Evolutionary conservation across 2,113 vertebrate species (phyloP), one percentile per base, ranked within the genome.

Genomic region (Neopipo cinnamomea): DNA sequence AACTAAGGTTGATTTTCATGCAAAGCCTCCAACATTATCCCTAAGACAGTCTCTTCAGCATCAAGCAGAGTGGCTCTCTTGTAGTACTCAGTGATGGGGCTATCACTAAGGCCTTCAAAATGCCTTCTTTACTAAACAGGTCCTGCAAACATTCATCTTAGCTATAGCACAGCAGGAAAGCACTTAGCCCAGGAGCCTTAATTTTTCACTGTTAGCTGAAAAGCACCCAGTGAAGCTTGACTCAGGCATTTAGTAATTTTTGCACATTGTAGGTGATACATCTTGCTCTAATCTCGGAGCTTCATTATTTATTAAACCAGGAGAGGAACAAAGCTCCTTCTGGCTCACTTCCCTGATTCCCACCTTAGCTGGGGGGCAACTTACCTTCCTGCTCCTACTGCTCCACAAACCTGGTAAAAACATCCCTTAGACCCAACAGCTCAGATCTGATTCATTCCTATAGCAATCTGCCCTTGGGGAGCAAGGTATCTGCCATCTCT

Each of bases 1-100:
- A 85, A 66, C 12, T 44, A 67, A 85, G 80, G 31, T 37, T 79
- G 42, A 56, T 76, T 78, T 91, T 49, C 66, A 31, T 58, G 53
- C 82, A 58, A 65, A 78, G 23, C 56, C 41, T 92, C 66, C 53
- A 49, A 30, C 16, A 27, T 20, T 52, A 77, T 24, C 44, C 23
- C 5, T 63, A 85, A 75, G 66, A 86, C 11, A 55, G 27, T 33
- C 21, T 71, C 68, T 67, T n/a, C 2, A 8, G 39, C 65, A 59
- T 30, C 61, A 81, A 62, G 31, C 0, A 0, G 16, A 33, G 39
- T 4, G 6, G 6, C 27, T 87, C 22, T 56, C 44, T 12, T 73
- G 41, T 24, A 30, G 66, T 53, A 79, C 31, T 5, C 49, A 50
- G 58, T 20, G 21, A 3, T 35, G n/a, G 15, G 61, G 18, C 25